Evolutionary conservation across 1,140 invertebrate species (phyloP).

Genomic region (Apis florea): DNA sequence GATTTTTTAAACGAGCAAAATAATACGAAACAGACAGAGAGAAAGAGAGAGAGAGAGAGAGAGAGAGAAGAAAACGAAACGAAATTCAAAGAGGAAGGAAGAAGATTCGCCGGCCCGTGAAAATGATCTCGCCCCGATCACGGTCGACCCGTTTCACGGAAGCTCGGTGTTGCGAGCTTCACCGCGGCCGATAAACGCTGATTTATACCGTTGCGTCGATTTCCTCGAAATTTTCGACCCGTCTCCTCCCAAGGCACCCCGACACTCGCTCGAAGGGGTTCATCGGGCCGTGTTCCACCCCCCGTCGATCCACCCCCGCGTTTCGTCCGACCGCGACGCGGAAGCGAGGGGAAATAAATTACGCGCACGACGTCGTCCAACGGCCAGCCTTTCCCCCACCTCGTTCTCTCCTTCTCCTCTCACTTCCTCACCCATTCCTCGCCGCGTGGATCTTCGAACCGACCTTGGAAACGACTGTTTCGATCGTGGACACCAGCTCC

Average conservation of each 20-base stretch:
- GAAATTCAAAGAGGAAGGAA: neutral
- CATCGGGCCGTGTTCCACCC: constrained; percentile 67
- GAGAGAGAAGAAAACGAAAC: too few species aligned
- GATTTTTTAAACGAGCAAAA: too few species aligned
- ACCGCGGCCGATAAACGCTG: constrained; percentile 46
- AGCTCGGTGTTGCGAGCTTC: constrained; percentile 41
- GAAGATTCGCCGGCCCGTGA: constrained; percentile 22
- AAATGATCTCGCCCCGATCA: constrained; percentile 43
- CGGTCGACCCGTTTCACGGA: constrained; percentile 20
- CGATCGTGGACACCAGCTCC: too few species aligned
- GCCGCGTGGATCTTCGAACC: constrained; percentile 29
- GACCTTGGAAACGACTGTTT: too few species aligned
- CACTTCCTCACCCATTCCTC: constrained; percentile 21
- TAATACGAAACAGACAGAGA: too few species aligned
- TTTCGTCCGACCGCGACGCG: constrained; percentile 73
- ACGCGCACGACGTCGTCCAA: constrained; percentile 70
- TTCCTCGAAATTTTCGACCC: constrained; percentile 77
- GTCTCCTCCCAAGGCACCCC: constrained; percentile 56
- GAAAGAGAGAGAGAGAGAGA: too few species aligned
- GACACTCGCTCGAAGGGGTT: constrained; percentile 31
- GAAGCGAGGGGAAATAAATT: constrained; percentile 79
- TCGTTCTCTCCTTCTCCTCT: constrained; percentile 47
- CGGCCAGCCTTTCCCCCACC: constrained; percentile 65
- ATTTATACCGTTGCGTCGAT: constrained; percentile 69
- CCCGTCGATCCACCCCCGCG: constrained; percentile 66